Evolutionary conservation across 2,113 vertebrate species (phyloP).

Genomic region (Microtus oregoni): DNA sequence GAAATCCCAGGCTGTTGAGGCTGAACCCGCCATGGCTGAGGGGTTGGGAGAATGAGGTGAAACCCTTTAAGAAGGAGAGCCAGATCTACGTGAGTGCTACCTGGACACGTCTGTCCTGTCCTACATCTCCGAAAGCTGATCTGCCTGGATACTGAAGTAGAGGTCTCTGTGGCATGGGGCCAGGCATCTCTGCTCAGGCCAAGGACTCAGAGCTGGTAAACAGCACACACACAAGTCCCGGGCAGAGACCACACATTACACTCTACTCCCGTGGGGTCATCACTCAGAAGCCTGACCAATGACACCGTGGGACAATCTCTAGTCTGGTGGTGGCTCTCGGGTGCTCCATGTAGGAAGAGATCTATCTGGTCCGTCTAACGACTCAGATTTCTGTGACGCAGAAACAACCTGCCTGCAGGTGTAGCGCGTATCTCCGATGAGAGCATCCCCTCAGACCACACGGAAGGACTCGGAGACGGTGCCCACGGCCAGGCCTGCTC

Average conservation of each 20-base stretch:
- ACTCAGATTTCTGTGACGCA: background rate
- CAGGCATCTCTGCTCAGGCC: background rate
- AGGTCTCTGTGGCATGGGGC: background rate
- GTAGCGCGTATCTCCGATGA: accelerated
- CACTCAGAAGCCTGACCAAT: background rate
- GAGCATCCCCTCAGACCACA: background rate
- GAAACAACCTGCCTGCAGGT: background rate
- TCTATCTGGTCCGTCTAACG: background rate
- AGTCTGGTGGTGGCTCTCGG: background rate
- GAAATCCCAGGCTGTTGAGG: background rate
- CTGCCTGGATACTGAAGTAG: background rate
- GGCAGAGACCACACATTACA: accelerated
- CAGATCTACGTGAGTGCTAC: background rate
- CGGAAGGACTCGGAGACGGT: background rate
- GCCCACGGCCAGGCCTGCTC: background rate
- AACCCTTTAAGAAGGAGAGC: background rate
- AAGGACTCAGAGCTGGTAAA: background rate
- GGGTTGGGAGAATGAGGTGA: background rate
- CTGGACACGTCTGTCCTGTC: background rate
- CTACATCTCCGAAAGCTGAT: background rate
- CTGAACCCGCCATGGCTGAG: background rate
- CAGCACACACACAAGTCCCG: accelerated
- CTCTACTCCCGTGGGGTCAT: background rate
- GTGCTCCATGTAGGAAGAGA: background rate
- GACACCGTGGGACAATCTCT: accelerated